phyloP scores from a whole-genome alignment of 2,113 vertebrate species.

The Tiliqua scincoides region DNA sequence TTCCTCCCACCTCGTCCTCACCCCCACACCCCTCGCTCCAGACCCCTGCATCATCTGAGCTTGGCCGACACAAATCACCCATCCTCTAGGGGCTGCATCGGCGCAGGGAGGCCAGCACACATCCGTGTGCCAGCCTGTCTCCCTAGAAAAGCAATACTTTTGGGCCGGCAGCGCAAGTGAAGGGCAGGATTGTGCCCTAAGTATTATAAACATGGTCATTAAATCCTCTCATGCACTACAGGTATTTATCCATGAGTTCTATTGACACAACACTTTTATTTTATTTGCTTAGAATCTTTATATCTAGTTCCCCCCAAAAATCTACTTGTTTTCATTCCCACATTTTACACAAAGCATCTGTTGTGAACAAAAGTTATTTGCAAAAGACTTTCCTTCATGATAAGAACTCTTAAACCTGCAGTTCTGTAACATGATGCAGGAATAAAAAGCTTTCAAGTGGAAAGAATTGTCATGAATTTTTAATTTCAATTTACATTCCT shows the following conservation, averaged over 20 bases:
- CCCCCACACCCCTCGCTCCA: too few relatives aligned
- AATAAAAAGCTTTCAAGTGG: slow-evolving; percentile 18
- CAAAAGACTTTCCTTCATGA: not conserved
- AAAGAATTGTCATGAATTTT: slow-evolving; percentile 31
- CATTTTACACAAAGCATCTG: not conserved
- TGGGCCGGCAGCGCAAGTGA: too few relatives aligned
- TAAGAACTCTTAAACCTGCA: slow-evolving; percentile 2
- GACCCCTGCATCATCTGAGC: too few relatives aligned
- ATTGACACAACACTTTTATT: not conserved
- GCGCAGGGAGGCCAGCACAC: too few relatives aligned
- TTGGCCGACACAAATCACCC: too few relatives aligned
- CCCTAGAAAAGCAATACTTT: too few relatives aligned
- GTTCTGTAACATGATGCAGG: not conserved
- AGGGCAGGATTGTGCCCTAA: too few relatives aligned
- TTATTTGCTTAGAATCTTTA: not conserved
- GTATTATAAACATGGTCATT: too few relatives aligned
- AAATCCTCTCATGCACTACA: too few relatives aligned
- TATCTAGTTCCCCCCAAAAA: not conserved
- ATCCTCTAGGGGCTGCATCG: too few relatives aligned
- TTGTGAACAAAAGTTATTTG: not conserved
- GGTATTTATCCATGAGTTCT: not conserved
- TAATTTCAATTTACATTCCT: not conserved
- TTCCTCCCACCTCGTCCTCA: too few relatives aligned
- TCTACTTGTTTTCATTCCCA: not conserved
- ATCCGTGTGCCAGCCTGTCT: too few relatives aligned